Conservation (phyloP, 1,140 invertebrate genomes). For the Drosophila saltans region DNA sequence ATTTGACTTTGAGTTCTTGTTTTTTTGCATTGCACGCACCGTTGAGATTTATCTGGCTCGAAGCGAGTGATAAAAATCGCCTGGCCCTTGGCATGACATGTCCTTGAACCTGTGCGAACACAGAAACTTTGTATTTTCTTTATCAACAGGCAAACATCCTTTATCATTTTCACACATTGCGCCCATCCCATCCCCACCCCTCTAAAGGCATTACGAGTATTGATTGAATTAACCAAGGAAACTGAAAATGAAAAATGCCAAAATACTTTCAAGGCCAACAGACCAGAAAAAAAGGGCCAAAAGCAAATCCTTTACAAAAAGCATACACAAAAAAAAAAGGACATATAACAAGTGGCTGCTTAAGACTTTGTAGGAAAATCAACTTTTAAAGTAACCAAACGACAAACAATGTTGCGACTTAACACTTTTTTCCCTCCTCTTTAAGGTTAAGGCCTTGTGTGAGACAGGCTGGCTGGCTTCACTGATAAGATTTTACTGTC, state of each 20-base stretch:
- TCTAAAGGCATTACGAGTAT: constrained; percentile 50
- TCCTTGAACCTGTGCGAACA: constrained; percentile 56
- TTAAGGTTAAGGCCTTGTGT: neutral
- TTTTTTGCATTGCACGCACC: constrained; percentile 26
- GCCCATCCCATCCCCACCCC: neutral
- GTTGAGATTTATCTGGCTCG: constrained; percentile 38
- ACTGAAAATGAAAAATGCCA: constrained; percentile 10
- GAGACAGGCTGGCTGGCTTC: constrained; percentile 24
- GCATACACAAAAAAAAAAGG: constrained; percentile 6
- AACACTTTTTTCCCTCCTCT: constrained; percentile 1
- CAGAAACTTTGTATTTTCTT: constrained; percentile 23
- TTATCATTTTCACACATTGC: constrained; percentile 69
- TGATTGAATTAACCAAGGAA: constrained; percentile 56
- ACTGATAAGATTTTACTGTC: constrained; percentile 52
- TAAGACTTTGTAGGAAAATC: constrained; percentile 34
- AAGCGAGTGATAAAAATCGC: constrained; percentile 36
- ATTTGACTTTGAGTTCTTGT: neutral
- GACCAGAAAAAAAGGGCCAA: constrained; percentile 62
- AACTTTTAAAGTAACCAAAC: constrained; percentile 40
- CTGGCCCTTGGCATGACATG: constrained; percentile 44
- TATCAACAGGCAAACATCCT: constrained; percentile 28
- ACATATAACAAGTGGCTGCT: constrained; percentile 22
- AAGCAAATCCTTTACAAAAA: constrained; percentile 10
- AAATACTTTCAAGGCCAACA: constrained; percentile 72
- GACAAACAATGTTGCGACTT: neutral